Evolutionary conservation across 2,113 vertebrate genomes (phyloP), one percentile per base, ranked within the genome.

Genomic region (Trematomus loennbergii): DNA sequence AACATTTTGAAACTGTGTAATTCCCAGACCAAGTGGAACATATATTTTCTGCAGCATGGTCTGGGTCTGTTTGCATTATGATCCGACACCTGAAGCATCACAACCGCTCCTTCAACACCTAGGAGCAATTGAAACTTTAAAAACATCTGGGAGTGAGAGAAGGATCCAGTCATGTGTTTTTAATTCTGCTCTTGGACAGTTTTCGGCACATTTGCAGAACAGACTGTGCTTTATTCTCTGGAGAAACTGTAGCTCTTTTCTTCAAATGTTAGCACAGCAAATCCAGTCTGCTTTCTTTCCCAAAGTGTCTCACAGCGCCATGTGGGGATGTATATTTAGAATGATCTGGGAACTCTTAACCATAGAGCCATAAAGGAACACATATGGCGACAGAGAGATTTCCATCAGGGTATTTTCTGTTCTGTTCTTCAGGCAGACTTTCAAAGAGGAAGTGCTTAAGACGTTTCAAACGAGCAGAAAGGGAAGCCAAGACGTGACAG

Each of bases 361-460:
- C 36, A 1, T 18, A 10, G 53, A 48, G 0, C 12, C 25, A 43
- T 33, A 10, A 1, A 55, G 66, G n/a, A 63, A 36, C 8, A 18
- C 8, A 12, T 12, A 87, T 1, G 20, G 63, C 9, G 12, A 54
- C 72, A 3, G 58, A 70, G 22, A 78, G 64, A 71, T 59, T 48
- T 46, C 55, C 17, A 22, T 69, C 40, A 4, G 13, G 55, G 17
- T 49, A 43, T 49, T 64, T 76, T 62, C 60, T 13, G 13, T 33
- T 66, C 22, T 25, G 48, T 45, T 55, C 62, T 22, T 66, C 10
- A 2, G 57, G 3, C 65, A 49, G 17, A 17, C 58, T 50, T 13
- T 71, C 29, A 4, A 2, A 40, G 64, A 88, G 84, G 89, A 92
- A 85, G 82, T 36, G 72, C 64, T 73, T 11, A 76, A 87, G 81